Conservation (phyloP, 2,113 vertebrate species). For the Aptenodytes patagonicus region DNA sequence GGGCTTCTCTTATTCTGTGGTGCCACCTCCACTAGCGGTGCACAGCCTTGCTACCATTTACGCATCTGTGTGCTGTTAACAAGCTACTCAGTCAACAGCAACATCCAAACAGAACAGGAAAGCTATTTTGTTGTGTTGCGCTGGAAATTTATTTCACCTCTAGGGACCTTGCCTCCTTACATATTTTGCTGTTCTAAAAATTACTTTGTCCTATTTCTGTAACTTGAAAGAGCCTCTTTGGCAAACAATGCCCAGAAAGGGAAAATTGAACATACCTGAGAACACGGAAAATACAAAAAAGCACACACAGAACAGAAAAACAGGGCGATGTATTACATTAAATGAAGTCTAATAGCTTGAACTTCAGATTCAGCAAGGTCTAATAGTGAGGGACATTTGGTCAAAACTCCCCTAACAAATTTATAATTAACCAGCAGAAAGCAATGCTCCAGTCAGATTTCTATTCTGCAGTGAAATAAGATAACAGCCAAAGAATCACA, state of each 20-base stretch:
- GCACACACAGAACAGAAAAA: background rate
- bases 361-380: background rate
- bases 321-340: background rate
- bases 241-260: slow-evolving; percentile 3
- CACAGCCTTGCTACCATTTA: background rate
- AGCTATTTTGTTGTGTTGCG: background rate
- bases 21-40: background rate
- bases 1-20: background rate
- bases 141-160: slow-evolving; percentile 1
- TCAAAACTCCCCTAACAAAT: slow-evolving; percentile 13
- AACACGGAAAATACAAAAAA: background rate
- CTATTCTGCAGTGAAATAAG: slow-evolving; percentile 9
- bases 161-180: slow-evolving; percentile 17
- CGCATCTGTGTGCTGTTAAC: background rate
- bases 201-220: slow-evolving; percentile 6
- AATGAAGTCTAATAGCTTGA: background rate
- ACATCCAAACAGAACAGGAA: background rate
- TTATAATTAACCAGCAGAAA: slow-evolving; percentile 40
- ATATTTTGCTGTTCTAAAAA: slow-evolving; percentile 51
- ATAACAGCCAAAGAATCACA: slow-evolving; percentile 8
- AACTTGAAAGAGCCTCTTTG: slow-evolving; percentile 31
- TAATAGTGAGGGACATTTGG: background rate
- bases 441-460: background rate
- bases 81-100: background rate
- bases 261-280: slow-evolving; percentile 5